phyloP scores from a whole-genome alignment of 2,888 invertebrate species.

The Stenolophus ochropezus region DNA sequence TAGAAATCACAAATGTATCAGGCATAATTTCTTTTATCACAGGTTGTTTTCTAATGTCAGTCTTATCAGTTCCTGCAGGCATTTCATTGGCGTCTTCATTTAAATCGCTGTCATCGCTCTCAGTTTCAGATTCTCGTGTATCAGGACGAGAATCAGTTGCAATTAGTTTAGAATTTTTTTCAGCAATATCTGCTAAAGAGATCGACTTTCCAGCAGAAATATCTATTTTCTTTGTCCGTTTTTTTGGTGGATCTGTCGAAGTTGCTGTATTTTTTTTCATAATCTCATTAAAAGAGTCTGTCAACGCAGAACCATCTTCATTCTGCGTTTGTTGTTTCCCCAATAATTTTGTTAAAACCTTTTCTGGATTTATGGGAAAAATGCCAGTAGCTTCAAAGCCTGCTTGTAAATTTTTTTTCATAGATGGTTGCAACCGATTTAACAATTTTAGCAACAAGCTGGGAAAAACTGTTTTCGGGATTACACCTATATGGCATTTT shows the following conservation, averaged over 20 bases:
- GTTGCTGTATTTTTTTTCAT: too few species aligned
- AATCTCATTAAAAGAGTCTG: neutral
- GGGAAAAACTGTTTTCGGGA: neutral
- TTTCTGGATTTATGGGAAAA: slow-evolving; percentile 46
- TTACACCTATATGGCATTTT: neutral
- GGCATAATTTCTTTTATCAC: neutral
- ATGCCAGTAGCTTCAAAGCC: slow-evolving; percentile 59
- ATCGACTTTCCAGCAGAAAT: too few species aligned
- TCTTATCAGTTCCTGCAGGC: too few species aligned
- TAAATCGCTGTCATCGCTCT: too few species aligned
- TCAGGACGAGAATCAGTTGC: too few species aligned
- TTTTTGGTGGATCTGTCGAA: too few species aligned
- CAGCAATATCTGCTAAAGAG: too few species aligned
- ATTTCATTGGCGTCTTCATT: too few species aligned
- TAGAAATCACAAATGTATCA: neutral
- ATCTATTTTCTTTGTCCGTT: too few species aligned
- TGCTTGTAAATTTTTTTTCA: slow-evolving; percentile 50
- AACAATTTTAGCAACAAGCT: neutral
- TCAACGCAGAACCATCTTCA: neutral
- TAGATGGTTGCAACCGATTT: neutral
- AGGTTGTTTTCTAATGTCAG: neutral
- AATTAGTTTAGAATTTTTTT: too few species aligned
- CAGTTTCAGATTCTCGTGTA: neutral
- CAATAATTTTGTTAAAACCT: slow-evolving; percentile 16
- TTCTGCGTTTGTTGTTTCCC: neutral